These are phyloP conservation scores for Apis laboriosa DNA, from an alignment of 1,140 invertebrate species.

Conservation along the genomic window DNA sequence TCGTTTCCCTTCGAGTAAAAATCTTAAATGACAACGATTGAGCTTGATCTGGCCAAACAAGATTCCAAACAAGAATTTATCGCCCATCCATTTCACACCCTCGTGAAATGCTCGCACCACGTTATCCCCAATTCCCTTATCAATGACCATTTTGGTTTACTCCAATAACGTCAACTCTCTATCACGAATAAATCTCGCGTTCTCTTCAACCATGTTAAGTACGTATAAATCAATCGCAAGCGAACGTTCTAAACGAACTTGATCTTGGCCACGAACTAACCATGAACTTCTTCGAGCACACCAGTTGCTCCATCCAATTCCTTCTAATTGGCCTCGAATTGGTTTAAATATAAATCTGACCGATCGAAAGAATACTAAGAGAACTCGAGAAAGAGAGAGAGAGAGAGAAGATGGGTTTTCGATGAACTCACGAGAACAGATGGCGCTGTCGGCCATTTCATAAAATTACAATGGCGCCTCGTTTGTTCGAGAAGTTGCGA, in stretches of 20 bases:
- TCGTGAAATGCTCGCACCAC: neutral
- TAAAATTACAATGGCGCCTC: slow-evolving; percentile 14
- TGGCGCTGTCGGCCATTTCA: neutral
- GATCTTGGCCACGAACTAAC: neutral
- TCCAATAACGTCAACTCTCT: neutral
- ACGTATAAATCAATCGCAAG: no score
- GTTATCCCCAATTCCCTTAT: neutral
- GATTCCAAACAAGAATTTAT: neutral
- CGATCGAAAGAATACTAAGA: neutral
- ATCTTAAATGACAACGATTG: no score
- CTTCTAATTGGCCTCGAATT: slow-evolving; percentile 2
- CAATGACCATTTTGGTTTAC: neutral
- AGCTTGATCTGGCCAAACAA: no score
- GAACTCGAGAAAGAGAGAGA: no score
- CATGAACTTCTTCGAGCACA: slow-evolving; percentile 11
- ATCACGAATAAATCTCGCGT: slow-evolving; percentile 1
- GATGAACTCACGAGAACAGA: neutral
- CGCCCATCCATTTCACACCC: neutral
- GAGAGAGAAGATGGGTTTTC: neutral
- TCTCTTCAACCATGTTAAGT: no score
- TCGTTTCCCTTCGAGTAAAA: no score
- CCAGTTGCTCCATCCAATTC: slow-evolving; percentile 13
- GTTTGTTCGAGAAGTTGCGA: neutral
- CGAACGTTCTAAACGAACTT: neutral
- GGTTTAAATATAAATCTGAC: slow-evolving; percentile 38